Evolutionary conservation across 2,797 vertebrate genomes (phyloP), one percentile per base, ranked within the genome.

Genomic region (Glyptemys insculpta): DNA sequence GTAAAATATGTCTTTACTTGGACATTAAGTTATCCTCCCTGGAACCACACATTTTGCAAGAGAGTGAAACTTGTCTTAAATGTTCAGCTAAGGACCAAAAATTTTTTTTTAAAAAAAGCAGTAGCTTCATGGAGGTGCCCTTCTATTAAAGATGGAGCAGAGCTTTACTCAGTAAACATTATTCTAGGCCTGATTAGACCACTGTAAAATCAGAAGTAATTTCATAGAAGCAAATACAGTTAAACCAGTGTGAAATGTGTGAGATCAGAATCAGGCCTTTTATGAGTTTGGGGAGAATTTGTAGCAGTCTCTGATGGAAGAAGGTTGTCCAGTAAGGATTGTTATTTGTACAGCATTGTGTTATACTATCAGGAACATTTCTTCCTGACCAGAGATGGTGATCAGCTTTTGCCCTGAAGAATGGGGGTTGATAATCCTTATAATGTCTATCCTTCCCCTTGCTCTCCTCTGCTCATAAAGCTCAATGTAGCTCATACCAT

Each of bases 1-100:
- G 74, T 12, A 59, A 92, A 95, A 95, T 54, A 68, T 47, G 81
- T 78, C 86, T 21, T 89, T 72, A 86, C 89, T 79, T 80, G 87
- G 52, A 37, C 29, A 25, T 92, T 41, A 81, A 95, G 85, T 92
- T 79, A 85, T n/a, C 93, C 57, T 87, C 41, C 6, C 5, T 41
- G 37, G 37, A 21, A 21, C 37, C 37, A 74, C 37, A 44, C 68
- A 74, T 74, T 41, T 41, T 74, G 37, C 21, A 74, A 74, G 37
- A 41, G 18, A 5, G 6, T 76, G 41, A 14, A 27, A 47, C 41
- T 81, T 81, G 44, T 80, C 80, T 57, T 88, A 27, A 31, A 10
- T 4, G 0, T 3, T 10, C 10, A 81, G 19, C 81, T 49, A 82
- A 88, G 85, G 84, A 49, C 7, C 2, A 44, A 41, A 18, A 0